These are phyloP conservation scores for Nymphicus hollandicus DNA, from an alignment of 2,113 vertebrate genomes.

Conservation along the genomic window DNA sequence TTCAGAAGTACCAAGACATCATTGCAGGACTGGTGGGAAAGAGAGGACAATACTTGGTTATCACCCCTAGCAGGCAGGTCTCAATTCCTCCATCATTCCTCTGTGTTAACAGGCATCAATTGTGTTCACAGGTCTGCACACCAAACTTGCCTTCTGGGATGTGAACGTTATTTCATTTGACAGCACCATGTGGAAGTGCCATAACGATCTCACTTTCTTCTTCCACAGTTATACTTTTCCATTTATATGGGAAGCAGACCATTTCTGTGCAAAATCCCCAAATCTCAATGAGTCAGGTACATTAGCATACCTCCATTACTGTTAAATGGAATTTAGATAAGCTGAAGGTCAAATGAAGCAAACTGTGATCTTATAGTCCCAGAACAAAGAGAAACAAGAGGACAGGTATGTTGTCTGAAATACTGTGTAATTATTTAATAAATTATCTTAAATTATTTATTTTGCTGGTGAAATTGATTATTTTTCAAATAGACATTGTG, in stretches of 20 bases:
- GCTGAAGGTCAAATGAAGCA: background rate
- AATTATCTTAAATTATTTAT: background rate
- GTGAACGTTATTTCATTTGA: background rate
- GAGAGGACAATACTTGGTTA: background rate
- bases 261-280: background rate
- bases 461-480: background rate
- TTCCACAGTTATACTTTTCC: background rate
- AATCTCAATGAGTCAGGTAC: background rate
- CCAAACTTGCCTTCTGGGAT: background rate
- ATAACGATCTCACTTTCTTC: background rate
- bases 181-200: background rate
- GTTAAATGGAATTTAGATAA: background rate
- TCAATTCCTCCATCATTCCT: background rate
- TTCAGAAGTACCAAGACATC: background rate
- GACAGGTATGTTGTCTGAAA: background rate
- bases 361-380: background rate
- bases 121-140: background rate
- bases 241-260: background rate
- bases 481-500: background rate
- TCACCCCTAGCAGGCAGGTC: background rate
- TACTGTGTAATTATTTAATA: background rate
- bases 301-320: background rate
- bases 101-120: accelerated
- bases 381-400: background rate
- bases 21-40: background rate